Conservation (phyloP, 92 coral and sea anemone species). For the Paragorgia papillata region DNA sequence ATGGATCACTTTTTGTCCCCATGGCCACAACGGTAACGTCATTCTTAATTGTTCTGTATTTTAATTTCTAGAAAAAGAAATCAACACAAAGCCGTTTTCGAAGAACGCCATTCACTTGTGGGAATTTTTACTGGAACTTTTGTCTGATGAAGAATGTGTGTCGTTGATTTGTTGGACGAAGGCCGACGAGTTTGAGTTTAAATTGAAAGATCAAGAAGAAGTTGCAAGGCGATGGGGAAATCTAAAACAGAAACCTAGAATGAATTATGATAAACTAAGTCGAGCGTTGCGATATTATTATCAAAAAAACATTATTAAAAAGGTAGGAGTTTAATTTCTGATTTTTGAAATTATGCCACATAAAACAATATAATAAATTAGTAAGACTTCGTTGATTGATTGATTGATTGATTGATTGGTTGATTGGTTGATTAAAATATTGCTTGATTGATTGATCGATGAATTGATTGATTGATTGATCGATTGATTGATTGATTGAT, state of each 20-base stretch:
- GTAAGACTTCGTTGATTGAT: too few relatives aligned
- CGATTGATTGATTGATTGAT: too few relatives aligned
- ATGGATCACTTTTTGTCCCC: too few relatives aligned
- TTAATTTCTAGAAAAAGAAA: not conserved
- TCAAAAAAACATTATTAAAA: conserved; percentile 85
- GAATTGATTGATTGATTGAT: too few relatives aligned
- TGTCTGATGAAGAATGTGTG: conserved; percentile 69
- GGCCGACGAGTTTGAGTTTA: conserved; percentile 83
- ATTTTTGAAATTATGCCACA: too few relatives aligned
- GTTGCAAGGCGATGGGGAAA: conserved; percentile 95
- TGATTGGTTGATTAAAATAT: too few relatives aligned
- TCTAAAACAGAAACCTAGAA: conserved; percentile 80
- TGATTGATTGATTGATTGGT: too few relatives aligned
- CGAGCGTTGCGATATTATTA: conserved; percentile 89
- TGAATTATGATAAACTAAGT: conserved; percentile 96
- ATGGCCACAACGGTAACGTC: too few relatives aligned
- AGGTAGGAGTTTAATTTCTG: conserved; percentile 63
- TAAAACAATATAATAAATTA: too few relatives aligned
- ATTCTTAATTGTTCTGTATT: conserved; percentile 1
- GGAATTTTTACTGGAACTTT: conserved; percentile 87
- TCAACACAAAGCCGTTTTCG: not conserved
- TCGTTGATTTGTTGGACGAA: conserved; percentile 89
- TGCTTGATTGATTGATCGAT: too few relatives aligned
- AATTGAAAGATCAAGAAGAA: conserved; percentile 86
- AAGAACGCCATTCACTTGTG: conserved; percentile 88